Conservation (phyloP, 2,797 vertebrate species). For the Carcharodon carcharias region DNA sequence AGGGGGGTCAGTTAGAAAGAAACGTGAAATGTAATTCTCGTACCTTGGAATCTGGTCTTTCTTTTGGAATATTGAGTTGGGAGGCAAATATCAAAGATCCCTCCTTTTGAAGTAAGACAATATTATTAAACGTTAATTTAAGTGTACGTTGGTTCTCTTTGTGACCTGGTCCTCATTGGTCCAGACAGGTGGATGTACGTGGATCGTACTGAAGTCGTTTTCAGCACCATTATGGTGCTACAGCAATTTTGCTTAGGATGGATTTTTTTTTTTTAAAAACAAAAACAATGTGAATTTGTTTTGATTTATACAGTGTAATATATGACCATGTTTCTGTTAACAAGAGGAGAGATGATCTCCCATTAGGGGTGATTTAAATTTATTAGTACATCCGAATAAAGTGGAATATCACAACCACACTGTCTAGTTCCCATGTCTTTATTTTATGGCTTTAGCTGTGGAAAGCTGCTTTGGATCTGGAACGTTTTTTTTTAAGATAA, state of each 20-base stretch:
- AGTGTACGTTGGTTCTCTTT: not conserved
- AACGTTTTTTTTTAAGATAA: not conserved
- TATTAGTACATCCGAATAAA: conserved; percentile 25
- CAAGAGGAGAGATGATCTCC: conserved; percentile 14
- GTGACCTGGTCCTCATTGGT: not conserved
- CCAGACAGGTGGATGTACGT: not conserved
- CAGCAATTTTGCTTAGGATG: not conserved
- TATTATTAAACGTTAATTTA: conserved; percentile 13
- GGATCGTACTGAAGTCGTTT: conserved; percentile 12
- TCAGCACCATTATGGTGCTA: not conserved
- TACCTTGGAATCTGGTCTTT: not conserved
- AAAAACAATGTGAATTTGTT: conserved; percentile 21
- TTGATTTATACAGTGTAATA: conserved; percentile 33
- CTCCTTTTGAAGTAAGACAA: not conserved
- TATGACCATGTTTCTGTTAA: conserved; percentile 33
- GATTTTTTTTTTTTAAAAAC: not conserved
- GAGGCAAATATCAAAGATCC: not conserved
- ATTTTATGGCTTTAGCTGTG: not conserved
- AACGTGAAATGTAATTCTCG: not conserved
- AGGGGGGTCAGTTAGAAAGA: not conserved
- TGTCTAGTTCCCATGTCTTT: not conserved
- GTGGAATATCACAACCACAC: not conserved
- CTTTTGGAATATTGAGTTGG: not conserved
- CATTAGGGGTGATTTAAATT: conserved; percentile 30
- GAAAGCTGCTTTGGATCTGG: not conserved